Percentiles rank a stretch among this genome's conserved stretches.
These are phyloP conservation scores for Tetranychus urticae DNA, from an alignment of 1,140 invertebrate genomes.

Conservation along the genomic window DNA sequence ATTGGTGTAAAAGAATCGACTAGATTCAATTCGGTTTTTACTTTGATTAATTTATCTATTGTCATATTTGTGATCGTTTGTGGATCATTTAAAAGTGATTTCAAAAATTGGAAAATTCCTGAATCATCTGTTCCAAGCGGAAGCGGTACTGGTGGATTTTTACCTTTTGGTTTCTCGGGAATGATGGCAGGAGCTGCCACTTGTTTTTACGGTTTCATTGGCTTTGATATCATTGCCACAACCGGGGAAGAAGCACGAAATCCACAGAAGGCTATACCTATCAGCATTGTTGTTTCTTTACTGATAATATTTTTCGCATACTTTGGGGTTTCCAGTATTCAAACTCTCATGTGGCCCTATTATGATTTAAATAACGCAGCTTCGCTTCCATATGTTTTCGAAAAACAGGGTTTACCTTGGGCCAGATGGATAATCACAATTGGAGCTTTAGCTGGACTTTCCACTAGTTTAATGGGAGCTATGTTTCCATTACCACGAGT, in stretches of 20 bases:
- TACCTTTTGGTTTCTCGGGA: slow-evolving; percentile 53
- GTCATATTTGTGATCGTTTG: slow-evolving; percentile 57
- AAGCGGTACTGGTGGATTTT: slow-evolving; percentile 39
- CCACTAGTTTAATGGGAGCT: slow-evolving; percentile 65
- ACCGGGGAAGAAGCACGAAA: slow-evolving; percentile 41
- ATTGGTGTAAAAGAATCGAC: slow-evolving; percentile 71
- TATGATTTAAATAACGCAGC: slow-evolving; percentile 29
- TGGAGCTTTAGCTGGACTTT: slow-evolving; percentile 45
- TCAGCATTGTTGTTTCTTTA: slow-evolving; percentile 55
- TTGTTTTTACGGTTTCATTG: slow-evolving; percentile 74
- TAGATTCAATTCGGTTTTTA: slow-evolving; percentile 69
- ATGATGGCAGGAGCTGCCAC: slow-evolving; percentile 49
- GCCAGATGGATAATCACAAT: slow-evolving; percentile 49
- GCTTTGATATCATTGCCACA: slow-evolving; percentile 53
- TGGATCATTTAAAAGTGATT: slow-evolving; percentile 25
- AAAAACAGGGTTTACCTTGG: slow-evolving; percentile 34
- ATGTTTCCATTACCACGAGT: slow-evolving; percentile 82
- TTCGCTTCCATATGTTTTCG: slow-evolving; percentile 54
- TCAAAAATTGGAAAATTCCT: not conserved
- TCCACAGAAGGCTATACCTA: slow-evolving; percentile 55
- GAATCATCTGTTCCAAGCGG: slow-evolving; percentile 16
- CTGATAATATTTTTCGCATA: slow-evolving; percentile 33
- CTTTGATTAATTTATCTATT: slow-evolving; percentile 53
- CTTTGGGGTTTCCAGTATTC: slow-evolving; percentile 51
- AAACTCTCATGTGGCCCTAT: slow-evolving; percentile 18